Evolutionary conservation across 2,888 invertebrate genomes (phyloP), one percentile per base, ranked within the genome.

Genomic region (Osmoderma eremita): DNA sequence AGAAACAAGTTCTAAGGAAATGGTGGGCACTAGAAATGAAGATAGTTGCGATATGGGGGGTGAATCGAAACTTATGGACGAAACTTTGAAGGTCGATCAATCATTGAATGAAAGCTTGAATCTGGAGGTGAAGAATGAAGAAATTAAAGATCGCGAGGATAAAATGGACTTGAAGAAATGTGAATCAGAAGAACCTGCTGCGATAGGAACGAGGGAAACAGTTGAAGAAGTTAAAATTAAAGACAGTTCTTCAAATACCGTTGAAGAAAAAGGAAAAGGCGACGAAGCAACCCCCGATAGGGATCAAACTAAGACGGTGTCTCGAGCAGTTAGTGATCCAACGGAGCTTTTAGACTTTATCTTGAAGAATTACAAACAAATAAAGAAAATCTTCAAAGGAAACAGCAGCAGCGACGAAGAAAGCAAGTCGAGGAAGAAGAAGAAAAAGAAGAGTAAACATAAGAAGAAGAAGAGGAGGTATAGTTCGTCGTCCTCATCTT

Each of bases 311-410:
- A 30, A 30, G 22, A 50, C n/a, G 13, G 30, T 5, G 12, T 18
- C 6, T 13, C 53, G 10, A 38, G 1, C 0, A 1, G 10, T 18
- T 2, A 42, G 17, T n/a, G 51, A 45, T 42, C 49, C 58, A 10
- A 62, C 38, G 13, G 53, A 54, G 6, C 24, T 64, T 3, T 39
- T 68, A 5, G 63, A 68, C 18, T 67, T 68, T 18, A 58, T 67
- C 12, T 20, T 68, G 49, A 36, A 66, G n/a, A 70, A 70, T 45
- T 63, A 61, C 20, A 67, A 67, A 41, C 63, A 62, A 38, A 68
- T 61, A 20, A 67, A 69, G 42, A 67, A 69, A 38, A 67, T 66
- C 2, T 53, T 69, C 39, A 24, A 69, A 13, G 45, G 48, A 15
- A 41, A 38, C 53, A 63, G 45, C 41, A 67, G 67, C 63, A 50